Percentiles rank a stretch among this genome's conserved stretches.
phyloP scores from a whole-genome alignment of 2,113 vertebrate species.

The Sminthopsis crassicaudata region DNA sequence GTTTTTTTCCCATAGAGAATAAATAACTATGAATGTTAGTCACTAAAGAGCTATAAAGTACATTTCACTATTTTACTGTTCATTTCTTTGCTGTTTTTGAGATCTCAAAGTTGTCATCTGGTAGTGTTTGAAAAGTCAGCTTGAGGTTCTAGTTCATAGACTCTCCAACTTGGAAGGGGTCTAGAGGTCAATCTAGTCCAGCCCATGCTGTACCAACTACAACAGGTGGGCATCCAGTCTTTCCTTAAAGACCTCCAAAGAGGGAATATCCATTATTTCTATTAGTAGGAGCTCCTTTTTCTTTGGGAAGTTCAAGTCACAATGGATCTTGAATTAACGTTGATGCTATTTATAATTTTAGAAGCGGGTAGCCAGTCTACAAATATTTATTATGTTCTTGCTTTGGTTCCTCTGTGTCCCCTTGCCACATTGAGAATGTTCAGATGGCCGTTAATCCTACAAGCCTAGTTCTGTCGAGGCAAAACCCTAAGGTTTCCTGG shows the following conservation, averaged over 20 bases:
- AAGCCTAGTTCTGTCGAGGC: background rate
- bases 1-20: background rate
- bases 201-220: background rate
- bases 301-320: background rate
- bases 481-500: background rate
- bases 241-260: background rate
- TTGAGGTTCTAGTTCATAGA: background rate
- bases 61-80: conserved; percentile 10
- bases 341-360: background rate
- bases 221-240: background rate
- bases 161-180: background rate
- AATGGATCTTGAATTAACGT: background rate
- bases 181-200: background rate
- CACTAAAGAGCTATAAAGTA: background rate
- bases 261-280: background rate
- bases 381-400: background rate
- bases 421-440: background rate
- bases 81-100: conserved; percentile 17
- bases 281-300: background rate
- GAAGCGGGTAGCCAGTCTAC: background rate
- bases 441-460: background rate
- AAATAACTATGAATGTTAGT: conserved; percentile 14
- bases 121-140: background rate
- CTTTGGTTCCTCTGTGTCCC: conserved; percentile 1
- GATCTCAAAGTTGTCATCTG: background rate